Evolutionary conservation across 2,888 invertebrate genomes (phyloP).

Genomic region (Leuctra nigra): DNA sequence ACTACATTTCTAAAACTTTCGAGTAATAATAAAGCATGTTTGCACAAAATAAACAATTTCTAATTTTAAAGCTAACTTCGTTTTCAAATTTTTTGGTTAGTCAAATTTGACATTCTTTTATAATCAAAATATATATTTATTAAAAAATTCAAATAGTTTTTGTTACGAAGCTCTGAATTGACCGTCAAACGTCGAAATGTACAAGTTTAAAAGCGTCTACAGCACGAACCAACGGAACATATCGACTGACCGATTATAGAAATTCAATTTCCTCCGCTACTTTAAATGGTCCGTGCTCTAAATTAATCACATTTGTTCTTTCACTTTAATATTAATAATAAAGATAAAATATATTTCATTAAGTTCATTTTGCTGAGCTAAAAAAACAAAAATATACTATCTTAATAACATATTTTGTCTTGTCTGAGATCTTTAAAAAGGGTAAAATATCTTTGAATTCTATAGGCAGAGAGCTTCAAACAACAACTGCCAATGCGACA

Average conservation of each 20-base stretch:
- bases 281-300: background rate
- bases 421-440: constrained; percentile 13
- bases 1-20: too few species aligned
- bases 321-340: background rate
- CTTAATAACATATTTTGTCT: constrained; percentile 3
- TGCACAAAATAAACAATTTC: background rate
- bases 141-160: background rate
- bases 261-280: background rate
- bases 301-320: background rate
- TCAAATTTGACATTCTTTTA: constrained; percentile 12
- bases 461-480: constrained; percentile 9
- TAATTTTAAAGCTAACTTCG: background rate
- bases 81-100: background rate
- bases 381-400: constrained; percentile 10
- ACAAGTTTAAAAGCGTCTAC: background rate
- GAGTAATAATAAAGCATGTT: background rate
- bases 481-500: too few species aligned
- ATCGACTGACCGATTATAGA: background rate
- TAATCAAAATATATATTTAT: constrained; percentile 10
- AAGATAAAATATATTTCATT: background rate
- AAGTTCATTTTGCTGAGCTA: background rate
- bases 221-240: background rate
- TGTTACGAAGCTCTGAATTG: background rate
- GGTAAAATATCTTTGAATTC: constrained; percentile 15
- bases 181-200: background rate